A percentile compares a stretch with the other conserved stretches of the same genome.
phyloP scores from a whole-genome alignment of 2,888 invertebrate species.

The Platypus cylindrus region DNA sequence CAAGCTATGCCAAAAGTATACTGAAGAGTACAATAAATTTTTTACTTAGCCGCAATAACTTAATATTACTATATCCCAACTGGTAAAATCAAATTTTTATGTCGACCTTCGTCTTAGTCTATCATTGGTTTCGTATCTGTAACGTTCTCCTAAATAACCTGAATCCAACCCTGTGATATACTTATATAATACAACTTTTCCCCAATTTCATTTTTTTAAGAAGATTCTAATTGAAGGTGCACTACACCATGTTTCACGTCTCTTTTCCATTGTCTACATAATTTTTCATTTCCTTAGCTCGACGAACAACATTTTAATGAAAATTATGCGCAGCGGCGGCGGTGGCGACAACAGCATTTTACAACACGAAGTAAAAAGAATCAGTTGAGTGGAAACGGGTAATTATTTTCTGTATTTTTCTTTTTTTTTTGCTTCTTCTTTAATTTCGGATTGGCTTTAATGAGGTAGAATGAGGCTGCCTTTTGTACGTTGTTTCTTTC shows the following conservation, averaged over 20 bases:
- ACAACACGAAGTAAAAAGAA: conserved; percentile 17
- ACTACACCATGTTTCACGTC: conserved; percentile 32
- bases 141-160: no score
- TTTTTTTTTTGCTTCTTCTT: conserved; percentile 1
- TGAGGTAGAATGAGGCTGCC: conserved; percentile 3
- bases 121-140: no score
- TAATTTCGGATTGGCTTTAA: no score
- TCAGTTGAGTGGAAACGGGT: conserved; percentile 26
- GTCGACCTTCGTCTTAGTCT: no score
- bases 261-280: conserved; percentile 30
- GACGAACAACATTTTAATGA: conserved; percentile 32
- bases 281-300: conserved; percentile 32
- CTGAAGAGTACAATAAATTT: no score
- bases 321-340: conserved; percentile 27
- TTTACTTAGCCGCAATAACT: no score
- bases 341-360: no score
- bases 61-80: no score
- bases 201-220: neutral
- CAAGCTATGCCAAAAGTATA: no score
- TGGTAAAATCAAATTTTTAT: no score
- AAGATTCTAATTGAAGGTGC: conserved; percentile 31
- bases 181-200: conserved; percentile 21
- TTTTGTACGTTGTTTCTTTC: no score
- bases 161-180: no score
- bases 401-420: conserved; percentile 29